Base-by-base conservation (phyloP, 2,113 vertebrate species). In the Actenoides hombroni region DNA sequence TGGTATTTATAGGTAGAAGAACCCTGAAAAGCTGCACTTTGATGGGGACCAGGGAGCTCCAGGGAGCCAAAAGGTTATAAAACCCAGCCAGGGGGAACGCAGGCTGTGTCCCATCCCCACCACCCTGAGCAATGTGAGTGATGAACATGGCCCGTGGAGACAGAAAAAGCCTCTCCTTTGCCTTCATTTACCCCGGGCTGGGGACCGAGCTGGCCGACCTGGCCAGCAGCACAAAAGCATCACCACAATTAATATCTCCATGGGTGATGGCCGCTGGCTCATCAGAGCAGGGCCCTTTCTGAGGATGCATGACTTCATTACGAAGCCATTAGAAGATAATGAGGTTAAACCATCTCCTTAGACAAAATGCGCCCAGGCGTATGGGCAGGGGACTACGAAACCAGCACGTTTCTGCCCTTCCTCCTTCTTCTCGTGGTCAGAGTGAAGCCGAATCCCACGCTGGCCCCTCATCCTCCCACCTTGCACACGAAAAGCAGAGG, bases 51-150 rank as follows among this genome's bases (percentile, higher is more conserved):
- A 9, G 4, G 26, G 39, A 75, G 29, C n/a, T 73, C 19, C 18
- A 48, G 46, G 25, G 26, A 53, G 51, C 10, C 40, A 29, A 35
- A 54, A 46, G 42, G 6, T 59, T 49, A 4, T 10, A 70, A 76
- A 59, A 10, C 19, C 18, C 26, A 19, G 5, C 13, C 82, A 31
- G 29, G 21, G 33, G 42, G 46, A 57, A 35, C 21, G 54, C 49
- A 33, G 54, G n/a, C 16, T n/a, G 10, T 14, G 33, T n/a, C 40
- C 31, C 26, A 59, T 28, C 44, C n/a, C 70, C 40, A 26, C 35
- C 25, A 28, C 37, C 14, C 31, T 0, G 1, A 33, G 69, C 39
- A 42, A 46, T 1, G 1, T 18, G 40, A 3, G 2, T 31, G 46
- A 13, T 12, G 64, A 51, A 21, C 23, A 2, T 13, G 33, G 56